A percentile compares a stretch with the other conserved stretches of the same genome.
These are phyloP conservation scores for Leucoptera coffeella DNA, from an alignment of 2,888 invertebrate genomes.

Conservation along the genomic window DNA sequence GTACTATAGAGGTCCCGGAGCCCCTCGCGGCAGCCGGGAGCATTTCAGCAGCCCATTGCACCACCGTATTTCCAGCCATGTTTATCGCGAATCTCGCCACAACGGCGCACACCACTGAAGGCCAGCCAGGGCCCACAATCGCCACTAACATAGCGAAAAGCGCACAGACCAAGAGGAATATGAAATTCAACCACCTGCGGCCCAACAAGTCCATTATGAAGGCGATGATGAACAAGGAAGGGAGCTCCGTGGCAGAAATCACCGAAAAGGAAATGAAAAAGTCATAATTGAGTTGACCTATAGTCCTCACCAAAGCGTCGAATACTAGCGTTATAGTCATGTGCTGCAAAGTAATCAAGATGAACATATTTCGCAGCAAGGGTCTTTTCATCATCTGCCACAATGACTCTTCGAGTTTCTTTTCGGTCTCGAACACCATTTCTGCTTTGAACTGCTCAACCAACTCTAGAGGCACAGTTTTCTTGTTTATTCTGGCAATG, in stretches of 20 bases:
- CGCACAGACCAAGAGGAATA: background rate
- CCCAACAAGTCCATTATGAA: conserved; percentile 1
- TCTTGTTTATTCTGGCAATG: too few relatives aligned
- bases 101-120: background rate
- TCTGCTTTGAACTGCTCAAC: too few relatives aligned
- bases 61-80: background rate
- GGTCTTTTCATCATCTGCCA: background rate
- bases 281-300: background rate
- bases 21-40: background rate
- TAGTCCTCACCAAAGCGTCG: background rate
- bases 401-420: background rate
- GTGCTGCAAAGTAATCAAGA: background rate
- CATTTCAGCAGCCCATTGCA: conserved; percentile 1
- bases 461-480: too few relatives aligned
- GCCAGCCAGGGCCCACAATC: background rate
- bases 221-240: background rate
- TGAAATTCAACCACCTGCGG: background rate
- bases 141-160: background rate
- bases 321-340: background rate
- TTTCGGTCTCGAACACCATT: too few relatives aligned
- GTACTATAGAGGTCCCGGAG: background rate
- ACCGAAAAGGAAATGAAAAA: background rate
- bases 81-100: background rate
- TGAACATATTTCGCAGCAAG: background rate
- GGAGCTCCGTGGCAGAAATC: background rate